phyloP scores from a whole-genome alignment of 2,113 vertebrate genomes.

The Petaurus breviceps region DNA sequence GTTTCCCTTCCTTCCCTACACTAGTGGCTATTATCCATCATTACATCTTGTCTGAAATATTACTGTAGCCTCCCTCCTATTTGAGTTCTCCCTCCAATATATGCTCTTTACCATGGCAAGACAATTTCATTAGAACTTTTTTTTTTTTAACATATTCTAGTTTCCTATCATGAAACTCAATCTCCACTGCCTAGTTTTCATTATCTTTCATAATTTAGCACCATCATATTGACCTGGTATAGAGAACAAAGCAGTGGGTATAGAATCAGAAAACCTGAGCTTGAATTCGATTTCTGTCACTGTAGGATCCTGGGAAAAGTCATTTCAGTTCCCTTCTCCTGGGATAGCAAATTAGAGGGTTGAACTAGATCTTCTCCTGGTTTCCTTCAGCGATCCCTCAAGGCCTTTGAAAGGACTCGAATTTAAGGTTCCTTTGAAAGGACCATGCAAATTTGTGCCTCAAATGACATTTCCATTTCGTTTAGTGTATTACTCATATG shows the following conservation, averaged over 20 bases:
- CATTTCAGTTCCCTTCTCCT: neutral
- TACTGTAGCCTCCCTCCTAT: neutral
- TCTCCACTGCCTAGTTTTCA: neutral
- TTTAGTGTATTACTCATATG: neutral
- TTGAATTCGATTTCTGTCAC: neutral
- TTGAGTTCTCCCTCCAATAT: neutral
- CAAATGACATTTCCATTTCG: neutral
- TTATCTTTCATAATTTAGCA: neutral
- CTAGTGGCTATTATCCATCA: neutral
- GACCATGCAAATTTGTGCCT: neutral
- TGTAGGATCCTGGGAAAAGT: neutral
- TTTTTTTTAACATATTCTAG: neutral
- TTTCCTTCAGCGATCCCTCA: neutral
- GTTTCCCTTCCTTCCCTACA: neutral
- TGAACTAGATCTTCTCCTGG: neutral
- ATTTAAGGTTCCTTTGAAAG: neutral
- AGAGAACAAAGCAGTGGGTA: neutral
- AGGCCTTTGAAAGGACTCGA: neutral
- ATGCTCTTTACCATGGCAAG: neutral
- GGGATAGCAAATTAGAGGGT: neutral
- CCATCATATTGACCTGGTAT: neutral
- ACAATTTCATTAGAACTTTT: neutral
- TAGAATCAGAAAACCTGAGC: neutral
- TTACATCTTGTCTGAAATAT: neutral
- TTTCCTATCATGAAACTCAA: neutral